Conservation (phyloP, 2,797 vertebrate genomes). For the Falco peregrinus region DNA sequence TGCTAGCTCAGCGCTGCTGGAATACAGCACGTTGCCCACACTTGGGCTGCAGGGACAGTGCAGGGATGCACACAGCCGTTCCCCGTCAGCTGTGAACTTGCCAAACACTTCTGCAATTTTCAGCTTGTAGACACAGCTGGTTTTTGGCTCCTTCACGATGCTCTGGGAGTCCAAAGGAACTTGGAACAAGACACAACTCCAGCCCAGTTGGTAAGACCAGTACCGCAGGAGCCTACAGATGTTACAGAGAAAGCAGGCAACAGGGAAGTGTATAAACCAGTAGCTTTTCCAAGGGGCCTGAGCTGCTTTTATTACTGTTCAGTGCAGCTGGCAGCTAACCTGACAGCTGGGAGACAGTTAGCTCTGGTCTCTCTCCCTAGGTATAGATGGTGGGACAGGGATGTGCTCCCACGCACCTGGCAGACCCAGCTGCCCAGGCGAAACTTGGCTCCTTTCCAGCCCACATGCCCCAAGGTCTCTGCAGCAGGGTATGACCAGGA, state of each 20-base stretch:
- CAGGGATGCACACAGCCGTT: not conserved
- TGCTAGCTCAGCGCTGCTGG: not conserved
- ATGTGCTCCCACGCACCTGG: accelerated
- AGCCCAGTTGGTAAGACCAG: not conserved
- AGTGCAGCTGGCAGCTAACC: not conserved
- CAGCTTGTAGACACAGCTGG: not conserved
- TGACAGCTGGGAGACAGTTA: not conserved
- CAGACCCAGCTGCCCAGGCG: not conserved
- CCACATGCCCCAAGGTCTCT: accelerated
- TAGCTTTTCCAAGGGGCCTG: not conserved
- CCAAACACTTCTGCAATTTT: not conserved
- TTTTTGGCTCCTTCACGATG: not conserved
- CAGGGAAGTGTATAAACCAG: not conserved
- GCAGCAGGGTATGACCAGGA: not conserved
- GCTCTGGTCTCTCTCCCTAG: not conserved
- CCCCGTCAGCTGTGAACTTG: not conserved
- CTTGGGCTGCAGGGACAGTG: accelerated
- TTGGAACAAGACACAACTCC: not conserved
- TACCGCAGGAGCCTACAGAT: not conserved
- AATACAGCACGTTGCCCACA: not conserved
- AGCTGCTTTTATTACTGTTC: not conserved
- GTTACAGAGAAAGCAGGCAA: not conserved
- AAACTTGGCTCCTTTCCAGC: not conserved
- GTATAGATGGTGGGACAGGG: not conserved
- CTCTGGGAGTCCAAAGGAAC: not conserved